A percentile compares a stretch with the other conserved stretches of the same genome.
Conservation (phyloP, 2,797 vertebrate genomes). For the Lemur catta region DNA sequence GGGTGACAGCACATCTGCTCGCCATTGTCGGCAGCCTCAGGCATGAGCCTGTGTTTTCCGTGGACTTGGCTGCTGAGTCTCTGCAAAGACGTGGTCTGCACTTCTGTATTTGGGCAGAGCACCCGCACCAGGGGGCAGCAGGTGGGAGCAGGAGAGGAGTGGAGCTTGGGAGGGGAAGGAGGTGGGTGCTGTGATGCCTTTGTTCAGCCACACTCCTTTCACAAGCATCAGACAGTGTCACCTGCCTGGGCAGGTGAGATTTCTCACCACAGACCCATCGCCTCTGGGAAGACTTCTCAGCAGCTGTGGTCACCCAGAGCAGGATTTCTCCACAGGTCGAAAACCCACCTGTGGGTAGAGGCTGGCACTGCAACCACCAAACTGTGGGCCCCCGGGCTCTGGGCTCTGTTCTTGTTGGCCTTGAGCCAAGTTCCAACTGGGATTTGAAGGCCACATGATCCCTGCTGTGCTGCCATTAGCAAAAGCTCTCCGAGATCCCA, state of each 20-base stretch:
- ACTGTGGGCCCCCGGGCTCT: neutral
- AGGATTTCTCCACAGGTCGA: neutral
- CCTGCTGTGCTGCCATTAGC: neutral
- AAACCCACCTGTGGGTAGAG: neutral
- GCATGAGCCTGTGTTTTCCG: neutral
- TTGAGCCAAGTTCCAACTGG: neutral
- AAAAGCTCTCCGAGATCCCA: neutral
- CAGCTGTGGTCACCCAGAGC: neutral
- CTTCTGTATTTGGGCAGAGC: neutral
- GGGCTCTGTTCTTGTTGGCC: neutral
- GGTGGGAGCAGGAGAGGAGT: too few species aligned
- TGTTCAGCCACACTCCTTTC: neutral
- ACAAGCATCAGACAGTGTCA: accelerated
- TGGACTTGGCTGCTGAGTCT: neutral
- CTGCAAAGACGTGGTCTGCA: neutral
- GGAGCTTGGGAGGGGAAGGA: neutral
- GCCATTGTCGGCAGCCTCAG: neutral
- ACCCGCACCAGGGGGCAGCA: accelerated
- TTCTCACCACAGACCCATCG: too few species aligned
- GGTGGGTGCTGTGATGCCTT: accelerated
- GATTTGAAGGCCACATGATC: neutral
- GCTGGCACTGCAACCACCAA: neutral
- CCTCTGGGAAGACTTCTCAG: neutral
- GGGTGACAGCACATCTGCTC: neutral
- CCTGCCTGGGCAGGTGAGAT: neutral